Conservation (phyloP, 92 coral and sea anemone genomes). For the Paramuricea clavata region DNA sequence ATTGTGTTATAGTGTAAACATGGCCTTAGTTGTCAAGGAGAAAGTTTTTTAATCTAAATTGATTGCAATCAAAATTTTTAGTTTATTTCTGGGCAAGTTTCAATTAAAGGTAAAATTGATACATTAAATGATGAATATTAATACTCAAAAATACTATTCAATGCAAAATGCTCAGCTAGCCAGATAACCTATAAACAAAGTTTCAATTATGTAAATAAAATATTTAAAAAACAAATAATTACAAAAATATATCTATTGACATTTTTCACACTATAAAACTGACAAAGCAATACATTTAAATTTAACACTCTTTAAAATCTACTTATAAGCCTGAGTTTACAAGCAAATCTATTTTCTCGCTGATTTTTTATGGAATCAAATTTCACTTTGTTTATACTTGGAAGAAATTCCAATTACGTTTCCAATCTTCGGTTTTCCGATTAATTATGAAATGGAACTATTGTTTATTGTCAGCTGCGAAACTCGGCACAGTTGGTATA, state of each 20-base stretch:
- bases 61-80: neutral
- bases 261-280: neutral
- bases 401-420: conserved; percentile 1
- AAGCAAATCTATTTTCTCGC: too few relatives aligned
- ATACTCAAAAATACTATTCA: neutral
- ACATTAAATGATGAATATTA: neutral
- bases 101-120: neutral
- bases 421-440: neutral
- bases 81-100: too few relatives aligned
- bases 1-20: too few relatives aligned
- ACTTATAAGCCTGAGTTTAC: too few relatives aligned
- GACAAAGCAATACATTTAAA: neutral
- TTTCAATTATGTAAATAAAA: neutral
- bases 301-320: too few relatives aligned
- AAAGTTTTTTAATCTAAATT: too few relatives aligned
- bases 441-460: neutral
- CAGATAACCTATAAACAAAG: neutral
- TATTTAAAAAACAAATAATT: neutral
- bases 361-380: neutral
- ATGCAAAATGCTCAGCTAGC: neutral
- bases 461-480: neutral
- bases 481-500: neutral
- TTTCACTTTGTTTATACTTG: neutral
- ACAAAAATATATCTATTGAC: neutral
- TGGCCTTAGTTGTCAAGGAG: too few relatives aligned